Conservation (phyloP, 2,113 vertebrate genomes). For the Neotoma lepida region DNA sequence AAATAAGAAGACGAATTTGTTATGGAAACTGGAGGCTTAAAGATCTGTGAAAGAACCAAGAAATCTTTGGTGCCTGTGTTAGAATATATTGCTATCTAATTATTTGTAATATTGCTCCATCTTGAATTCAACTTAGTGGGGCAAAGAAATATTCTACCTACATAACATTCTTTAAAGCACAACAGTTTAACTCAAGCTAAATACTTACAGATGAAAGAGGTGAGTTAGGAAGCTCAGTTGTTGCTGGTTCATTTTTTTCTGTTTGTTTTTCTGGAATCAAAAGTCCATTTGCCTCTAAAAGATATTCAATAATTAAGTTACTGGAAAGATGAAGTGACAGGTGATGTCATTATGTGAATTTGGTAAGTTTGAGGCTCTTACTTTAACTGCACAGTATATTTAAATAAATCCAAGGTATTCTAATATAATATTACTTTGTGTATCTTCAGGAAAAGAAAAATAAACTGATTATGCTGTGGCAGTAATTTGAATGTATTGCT, state of each 20-base stretch:
- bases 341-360: background rate
- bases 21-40: background rate
- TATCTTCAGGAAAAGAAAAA: background rate
- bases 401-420: conserved; percentile 29
- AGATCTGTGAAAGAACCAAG: background rate
- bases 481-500: background rate
- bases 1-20: background rate
- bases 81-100: background rate
- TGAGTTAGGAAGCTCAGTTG: conserved; percentile 19
- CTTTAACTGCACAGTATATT: background rate
- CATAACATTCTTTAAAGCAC: background rate
- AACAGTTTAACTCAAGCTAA: conserved; percentile 10
- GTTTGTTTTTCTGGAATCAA: conserved; percentile 19
- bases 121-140: conserved; percentile 5
- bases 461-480: conserved; percentile 25
- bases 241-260: background rate
- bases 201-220: background rate
- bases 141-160: background rate
- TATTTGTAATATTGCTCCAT: background rate
- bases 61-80: background rate
- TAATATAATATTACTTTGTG: conserved; percentile 23
- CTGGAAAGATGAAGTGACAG: background rate
- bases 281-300: background rate
- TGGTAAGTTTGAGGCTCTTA: background rate
- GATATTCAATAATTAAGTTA: background rate